These are phyloP conservation scores for Anguilla megastoma DNA, from an alignment of 2,797 vertebrate genomes.

Conservation along the genomic window DNA sequence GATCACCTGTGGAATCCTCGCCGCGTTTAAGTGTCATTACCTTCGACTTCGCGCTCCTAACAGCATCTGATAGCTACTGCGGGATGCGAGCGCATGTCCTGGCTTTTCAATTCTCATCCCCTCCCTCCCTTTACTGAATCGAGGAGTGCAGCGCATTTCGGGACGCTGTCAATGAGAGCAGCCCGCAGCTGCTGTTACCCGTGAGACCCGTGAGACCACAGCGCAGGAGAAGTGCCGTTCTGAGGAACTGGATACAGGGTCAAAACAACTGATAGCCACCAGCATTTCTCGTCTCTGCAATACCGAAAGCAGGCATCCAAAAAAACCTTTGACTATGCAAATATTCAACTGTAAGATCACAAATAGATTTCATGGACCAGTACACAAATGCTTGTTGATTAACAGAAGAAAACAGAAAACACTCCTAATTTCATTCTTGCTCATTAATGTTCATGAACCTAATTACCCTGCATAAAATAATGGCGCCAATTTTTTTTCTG, in stretches of 20 bases:
- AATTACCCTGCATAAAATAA: neutral
- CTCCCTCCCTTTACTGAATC: neutral
- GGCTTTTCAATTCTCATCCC: neutral
- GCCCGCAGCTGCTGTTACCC: neutral
- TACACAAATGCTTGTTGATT: neutral
- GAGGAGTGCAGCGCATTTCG: neutral
- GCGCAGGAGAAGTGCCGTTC: neutral
- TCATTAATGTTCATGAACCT: neutral
- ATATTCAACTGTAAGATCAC: neutral
- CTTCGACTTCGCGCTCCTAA: neutral
- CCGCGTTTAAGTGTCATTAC: neutral
- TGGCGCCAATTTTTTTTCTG: neutral
- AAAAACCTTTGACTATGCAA: neutral
- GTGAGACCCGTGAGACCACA: neutral
- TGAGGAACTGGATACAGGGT: neutral
- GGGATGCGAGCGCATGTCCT: neutral
- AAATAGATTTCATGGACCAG: neutral
- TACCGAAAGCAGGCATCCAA: neutral
- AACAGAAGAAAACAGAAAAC: neutral
- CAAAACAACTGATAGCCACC: neutral
- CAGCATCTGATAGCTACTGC: neutral
- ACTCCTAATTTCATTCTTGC: neutral
- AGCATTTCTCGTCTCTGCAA: neutral
- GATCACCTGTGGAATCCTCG: neutral
- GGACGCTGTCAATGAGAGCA: neutral